Evolutionary conservation across 1,140 invertebrate species (phyloP), one percentile per base, ranked within the genome.

Genomic region (Drosophila sp.): DNA sequence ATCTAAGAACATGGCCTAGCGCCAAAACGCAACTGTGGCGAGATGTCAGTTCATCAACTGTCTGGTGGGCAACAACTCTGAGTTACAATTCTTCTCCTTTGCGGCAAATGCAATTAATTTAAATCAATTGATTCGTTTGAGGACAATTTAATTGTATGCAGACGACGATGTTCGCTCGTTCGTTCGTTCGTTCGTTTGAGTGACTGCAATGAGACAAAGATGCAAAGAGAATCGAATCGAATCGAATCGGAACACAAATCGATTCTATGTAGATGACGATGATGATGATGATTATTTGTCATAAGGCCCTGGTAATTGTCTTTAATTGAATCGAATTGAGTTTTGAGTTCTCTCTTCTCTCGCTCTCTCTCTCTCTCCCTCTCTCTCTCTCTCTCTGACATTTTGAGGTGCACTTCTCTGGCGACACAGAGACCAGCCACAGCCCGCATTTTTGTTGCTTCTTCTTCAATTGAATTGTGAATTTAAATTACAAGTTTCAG

Each of bases 281-380:
- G n/a, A 7, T 23, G 23, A 8, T 27, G 44, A 50, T 50, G 80
- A 89, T 89, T 73, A 89, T 89, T 89, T 89, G 84, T 90, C 84
- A 89, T 87, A 89, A 89, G 83, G 79, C 86, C 56, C 56, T 58
- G 73, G 80, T 91, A 91, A 91, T 91, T 91, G 90, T 79, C 90
- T 91, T 90, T 91, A 91, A 91, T 91, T 91, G 90, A 91, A 91
- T 91, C 90, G 90, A 91, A 91, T 91, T 91, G 84, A 90, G 84
- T 89, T 89, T 58, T 58, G 56, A 33, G 29, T 25, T 50, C 44
- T 50, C 40, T 41, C n/a, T 50, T 10, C 44, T 47, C 44, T 47
- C 44, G 10, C 44, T 38, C 2, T 38, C 35, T 38, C 35, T 50
- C 44, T 10, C 23, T 50, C 23, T 50, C 1, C 17, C n/a, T 44